phyloP scores from a whole-genome alignment of 2,113 vertebrate species.

The Maccullochella peelii region DNA sequence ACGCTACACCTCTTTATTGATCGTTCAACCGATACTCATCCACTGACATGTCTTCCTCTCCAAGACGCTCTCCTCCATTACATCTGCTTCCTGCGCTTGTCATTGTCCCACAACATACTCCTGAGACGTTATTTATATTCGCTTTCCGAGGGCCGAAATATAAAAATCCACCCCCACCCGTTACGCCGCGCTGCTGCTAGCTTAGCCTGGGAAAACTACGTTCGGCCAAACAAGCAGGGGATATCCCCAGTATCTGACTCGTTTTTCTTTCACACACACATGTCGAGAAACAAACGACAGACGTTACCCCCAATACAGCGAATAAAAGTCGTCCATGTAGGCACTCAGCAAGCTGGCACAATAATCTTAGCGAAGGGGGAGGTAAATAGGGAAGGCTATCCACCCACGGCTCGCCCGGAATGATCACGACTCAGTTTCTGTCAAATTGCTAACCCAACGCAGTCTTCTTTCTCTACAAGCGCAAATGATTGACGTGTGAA shows the following conservation, averaged over 20 bases:
- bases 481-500: constrained; percentile 59
- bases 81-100: constrained; percentile 12
- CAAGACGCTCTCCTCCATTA: constrained; percentile 12
- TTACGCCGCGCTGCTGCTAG: constrained; percentile 49
- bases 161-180: constrained; percentile 72
- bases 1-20: constrained; percentile 25
- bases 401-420: constrained; percentile 71
- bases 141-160: constrained; percentile 48
- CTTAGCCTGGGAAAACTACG: constrained; percentile 61
- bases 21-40: constrained; percentile 17
- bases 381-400: constrained; percentile 63
- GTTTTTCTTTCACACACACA: background rate
- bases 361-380: constrained; percentile 32
- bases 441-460: constrained; percentile 62
- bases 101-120: constrained; percentile 54
- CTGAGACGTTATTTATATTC: constrained; percentile 24
- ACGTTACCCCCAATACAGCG: constrained; percentile 15
- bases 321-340: constrained; percentile 8
- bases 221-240: constrained; percentile 21
- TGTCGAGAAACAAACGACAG: background rate
- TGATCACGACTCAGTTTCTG: constrained; percentile 80
- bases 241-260: constrained; percentile 13
- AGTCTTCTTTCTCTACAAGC: constrained; percentile 59
- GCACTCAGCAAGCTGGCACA: constrained; percentile 34
- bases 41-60: constrained; percentile 22